phyloP scores from a whole-genome alignment of 2,113 vertebrate genomes.

The Ranitomeya variabilis region DNA sequence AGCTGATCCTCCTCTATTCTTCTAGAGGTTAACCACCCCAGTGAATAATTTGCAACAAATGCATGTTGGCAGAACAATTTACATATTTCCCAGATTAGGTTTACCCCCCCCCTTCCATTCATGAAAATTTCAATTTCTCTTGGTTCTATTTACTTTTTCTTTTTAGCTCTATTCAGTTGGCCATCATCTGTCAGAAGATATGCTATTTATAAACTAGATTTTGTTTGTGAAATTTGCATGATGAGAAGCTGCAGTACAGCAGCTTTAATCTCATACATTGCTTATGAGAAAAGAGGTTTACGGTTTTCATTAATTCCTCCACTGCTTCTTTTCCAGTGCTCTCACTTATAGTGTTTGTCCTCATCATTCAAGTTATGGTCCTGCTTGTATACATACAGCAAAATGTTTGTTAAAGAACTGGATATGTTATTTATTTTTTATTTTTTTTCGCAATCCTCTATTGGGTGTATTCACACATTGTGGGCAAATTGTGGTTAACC shows the following conservation, averaged over 20 bases:
- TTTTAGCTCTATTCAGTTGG: neutral
- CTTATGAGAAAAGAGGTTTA: conserved; percentile 32
- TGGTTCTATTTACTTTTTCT: neutral
- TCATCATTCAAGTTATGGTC: conserved; percentile 23
- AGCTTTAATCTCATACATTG: conserved; percentile 43
- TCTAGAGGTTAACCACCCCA: conserved; percentile 23
- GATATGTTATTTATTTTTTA: too few relatives aligned
- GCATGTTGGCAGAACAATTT: conserved; percentile 35
- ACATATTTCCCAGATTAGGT: conserved; percentile 26
- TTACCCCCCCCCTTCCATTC: neutral
- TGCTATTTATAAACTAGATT: conserved; percentile 46
- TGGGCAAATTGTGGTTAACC: too few relatives aligned
- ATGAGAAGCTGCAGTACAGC: conserved; percentile 15
- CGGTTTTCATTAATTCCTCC: conserved; percentile 36
- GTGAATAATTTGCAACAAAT: conserved; percentile 41
- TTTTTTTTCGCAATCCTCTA: neutral
- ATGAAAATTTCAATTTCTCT: conserved; percentile 21
- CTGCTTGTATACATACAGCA: conserved; percentile 6
- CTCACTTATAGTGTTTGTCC: conserved; percentile 10
- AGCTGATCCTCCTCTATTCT: neutral
- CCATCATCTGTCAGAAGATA: neutral
- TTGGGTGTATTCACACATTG: neutral
- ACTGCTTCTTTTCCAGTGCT: neutral
- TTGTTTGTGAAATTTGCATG: conserved; percentile 39
- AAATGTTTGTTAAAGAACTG: too few relatives aligned